Evolutionary conservation across 1,140 invertebrate species (phyloP).

Genomic region (Drosophila seguyi): DNA sequence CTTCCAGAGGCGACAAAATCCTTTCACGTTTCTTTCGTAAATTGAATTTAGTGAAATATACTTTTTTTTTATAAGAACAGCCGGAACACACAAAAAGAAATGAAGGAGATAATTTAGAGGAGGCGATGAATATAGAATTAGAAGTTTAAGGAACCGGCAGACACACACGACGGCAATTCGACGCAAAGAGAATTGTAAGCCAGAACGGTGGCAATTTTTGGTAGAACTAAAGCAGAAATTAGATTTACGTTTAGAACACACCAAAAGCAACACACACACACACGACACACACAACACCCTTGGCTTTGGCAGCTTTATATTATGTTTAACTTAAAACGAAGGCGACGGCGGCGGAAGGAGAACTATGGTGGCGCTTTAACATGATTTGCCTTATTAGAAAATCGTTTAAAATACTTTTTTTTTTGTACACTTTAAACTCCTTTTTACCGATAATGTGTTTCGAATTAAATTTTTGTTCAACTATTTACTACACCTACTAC

Average conservation of each 20-base stretch:
- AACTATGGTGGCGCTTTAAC: constrained; percentile 48
- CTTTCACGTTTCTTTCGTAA: constrained; percentile 34
- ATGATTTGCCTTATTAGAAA: constrained; percentile 78
- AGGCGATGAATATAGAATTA: constrained; percentile 15
- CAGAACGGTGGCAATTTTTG: constrained; percentile 38
- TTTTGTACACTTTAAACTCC: constrained; percentile 8
- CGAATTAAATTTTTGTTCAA: constrained; percentile 21
- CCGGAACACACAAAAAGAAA: not conserved
- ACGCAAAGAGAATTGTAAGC: constrained; percentile 26
- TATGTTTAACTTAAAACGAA: constrained; percentile 56
- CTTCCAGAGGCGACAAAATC: constrained; percentile 32
- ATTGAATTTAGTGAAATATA: constrained; percentile 45
- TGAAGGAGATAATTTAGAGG: not conserved
- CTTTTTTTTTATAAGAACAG: not conserved
- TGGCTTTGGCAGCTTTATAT: constrained; percentile 71
- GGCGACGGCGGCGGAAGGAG: not conserved
- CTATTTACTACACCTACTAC: constrained; percentile 1
- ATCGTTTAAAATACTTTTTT: constrained; percentile 41
- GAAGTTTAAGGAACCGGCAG: constrained; percentile 7
- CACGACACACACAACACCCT: constrained; percentile 37
- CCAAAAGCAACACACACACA: constrained; percentile 35
- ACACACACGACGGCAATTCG: not conserved
- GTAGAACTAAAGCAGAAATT: constrained; percentile 39
- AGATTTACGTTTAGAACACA: constrained; percentile 49
- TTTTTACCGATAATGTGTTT: constrained; percentile 33